phyloP scores from a whole-genome alignment of 1,140 invertebrate species.

The Aleiodes sp. region DNA sequence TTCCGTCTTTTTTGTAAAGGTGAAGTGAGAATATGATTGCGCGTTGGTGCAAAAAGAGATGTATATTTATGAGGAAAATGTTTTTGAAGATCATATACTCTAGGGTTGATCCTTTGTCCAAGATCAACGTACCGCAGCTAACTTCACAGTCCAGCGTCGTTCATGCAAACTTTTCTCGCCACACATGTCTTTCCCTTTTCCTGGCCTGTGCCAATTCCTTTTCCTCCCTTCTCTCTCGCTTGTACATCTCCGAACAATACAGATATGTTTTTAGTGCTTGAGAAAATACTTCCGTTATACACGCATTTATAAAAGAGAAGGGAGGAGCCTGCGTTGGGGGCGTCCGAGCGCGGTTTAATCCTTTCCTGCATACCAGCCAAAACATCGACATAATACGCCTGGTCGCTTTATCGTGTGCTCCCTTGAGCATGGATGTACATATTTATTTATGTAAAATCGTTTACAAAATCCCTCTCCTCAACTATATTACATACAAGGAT shows the following conservation, averaged over 20 bases:
- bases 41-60: neutral
- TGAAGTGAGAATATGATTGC: slow-evolving; percentile 34
- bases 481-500: slow-evolving; percentile 40
- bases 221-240: slow-evolving; percentile 39
- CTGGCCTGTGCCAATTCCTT: slow-evolving; percentile 4
- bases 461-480: slow-evolving; percentile 10
- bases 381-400: slow-evolving; percentile 15
- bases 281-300: slow-evolving; percentile 6
- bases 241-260: neutral
- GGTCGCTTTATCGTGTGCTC: slow-evolving; percentile 23
- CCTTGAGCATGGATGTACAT: slow-evolving; percentile 32
- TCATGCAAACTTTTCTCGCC: slow-evolving; percentile 55
- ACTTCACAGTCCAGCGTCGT: slow-evolving; percentile 53
- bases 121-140: slow-evolving; percentile 54
- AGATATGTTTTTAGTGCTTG: neutral
- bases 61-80: slow-evolving; percentile 4
- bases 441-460: slow-evolving; percentile 52
- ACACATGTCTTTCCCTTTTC: slow-evolving; percentile 47
- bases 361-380: neutral
- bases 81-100: slow-evolving; percentile 11
- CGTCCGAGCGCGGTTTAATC: neutral
- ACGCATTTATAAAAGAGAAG: neutral
- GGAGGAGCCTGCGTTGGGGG: neutral
- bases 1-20: neutral
- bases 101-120: slow-evolving; percentile 49